A percentile compares a stretch with the other conserved stretches of the same genome.
Evolutionary conservation across 2,888 invertebrate genomes (phyloP).

Genomic region (Crematogaster levior): DNA sequence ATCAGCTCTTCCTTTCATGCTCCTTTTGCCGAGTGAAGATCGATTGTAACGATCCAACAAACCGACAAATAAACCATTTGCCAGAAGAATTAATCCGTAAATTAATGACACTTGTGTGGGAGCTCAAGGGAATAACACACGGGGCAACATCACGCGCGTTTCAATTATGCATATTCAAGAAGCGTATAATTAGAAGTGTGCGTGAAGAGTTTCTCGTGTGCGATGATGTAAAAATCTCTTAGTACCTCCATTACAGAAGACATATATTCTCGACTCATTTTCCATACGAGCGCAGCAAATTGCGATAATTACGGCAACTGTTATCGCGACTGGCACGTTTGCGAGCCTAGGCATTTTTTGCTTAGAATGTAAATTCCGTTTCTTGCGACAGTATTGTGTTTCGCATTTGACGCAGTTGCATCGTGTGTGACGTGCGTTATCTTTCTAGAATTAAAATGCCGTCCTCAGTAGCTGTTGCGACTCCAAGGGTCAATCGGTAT

Average conservation of each 20-base stretch:
- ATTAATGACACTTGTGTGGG: conserved; percentile 32
- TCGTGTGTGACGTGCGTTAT: background rate
- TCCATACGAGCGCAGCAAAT: conserved; percentile 14
- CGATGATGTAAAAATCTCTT: conserved; percentile 15
- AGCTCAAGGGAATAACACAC: background rate
- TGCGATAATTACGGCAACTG: conserved; percentile 32
- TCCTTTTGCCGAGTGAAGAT: background rate
- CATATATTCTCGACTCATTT: background rate
- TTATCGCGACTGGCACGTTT: background rate
- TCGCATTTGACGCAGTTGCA: conserved; percentile 27
- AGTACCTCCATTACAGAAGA: background rate
- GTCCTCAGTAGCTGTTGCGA: background rate
- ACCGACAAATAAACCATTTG: conserved; percentile 1
- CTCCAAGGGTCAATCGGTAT: conserved; percentile 11
- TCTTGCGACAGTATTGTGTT: conserved; percentile 19
- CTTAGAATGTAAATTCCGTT: conserved; percentile 32
- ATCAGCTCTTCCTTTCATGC: background rate
- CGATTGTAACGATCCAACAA: background rate
- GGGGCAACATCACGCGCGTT: conserved; percentile 12
- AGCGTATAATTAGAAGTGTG: conserved; percentile 35
- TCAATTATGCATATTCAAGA: conserved; percentile 39
- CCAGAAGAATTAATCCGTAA: conserved; percentile 31
- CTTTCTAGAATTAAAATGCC: conserved; percentile 5
- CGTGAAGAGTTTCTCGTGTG: background rate
- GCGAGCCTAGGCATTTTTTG: conserved; percentile 3